These are phyloP conservation scores for Oreotrochilus melanogaster DNA, from an alignment of 2,113 vertebrate species.

Conservation along the genomic window DNA sequence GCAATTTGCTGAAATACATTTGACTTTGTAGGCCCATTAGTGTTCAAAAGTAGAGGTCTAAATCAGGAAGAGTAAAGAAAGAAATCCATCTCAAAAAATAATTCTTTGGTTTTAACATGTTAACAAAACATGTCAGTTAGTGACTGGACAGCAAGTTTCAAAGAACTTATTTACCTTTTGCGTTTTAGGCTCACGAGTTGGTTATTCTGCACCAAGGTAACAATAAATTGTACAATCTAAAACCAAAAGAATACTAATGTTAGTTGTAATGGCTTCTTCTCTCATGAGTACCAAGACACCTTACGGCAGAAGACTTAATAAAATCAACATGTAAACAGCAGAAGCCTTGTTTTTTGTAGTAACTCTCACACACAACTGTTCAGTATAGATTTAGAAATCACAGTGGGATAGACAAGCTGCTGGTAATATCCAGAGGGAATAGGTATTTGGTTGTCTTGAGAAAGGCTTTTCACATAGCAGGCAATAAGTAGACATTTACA, in stretches of 20 bases:
- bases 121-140: neutral
- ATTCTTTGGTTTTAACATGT: neutral
- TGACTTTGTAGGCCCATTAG: constrained; percentile 88
- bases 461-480: neutral
- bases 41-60: constrained; percentile 91
- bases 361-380: neutral
- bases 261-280: neutral
- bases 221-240: constrained; percentile 95
- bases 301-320: neutral
- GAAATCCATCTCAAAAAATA: neutral
- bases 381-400: neutral
- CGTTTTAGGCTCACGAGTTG: constrained; percentile 92
- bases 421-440: neutral
- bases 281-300: neutral
- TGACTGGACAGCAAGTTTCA: neutral
- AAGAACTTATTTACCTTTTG: constrained; percentile 85
- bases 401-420: neutral
- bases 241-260: neutral
- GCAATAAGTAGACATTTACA: fast-evolving
- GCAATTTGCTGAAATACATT: constrained; percentile 91
- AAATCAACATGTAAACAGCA: neutral
- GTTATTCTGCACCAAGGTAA: constrained; percentile 95
- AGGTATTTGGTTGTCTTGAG: neutral
- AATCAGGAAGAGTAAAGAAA: neutral
- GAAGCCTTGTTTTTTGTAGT: neutral